Evolutionary conservation across 2,797 vertebrate genomes (phyloP).

Genomic region (Manis crassicaudata): DNA sequence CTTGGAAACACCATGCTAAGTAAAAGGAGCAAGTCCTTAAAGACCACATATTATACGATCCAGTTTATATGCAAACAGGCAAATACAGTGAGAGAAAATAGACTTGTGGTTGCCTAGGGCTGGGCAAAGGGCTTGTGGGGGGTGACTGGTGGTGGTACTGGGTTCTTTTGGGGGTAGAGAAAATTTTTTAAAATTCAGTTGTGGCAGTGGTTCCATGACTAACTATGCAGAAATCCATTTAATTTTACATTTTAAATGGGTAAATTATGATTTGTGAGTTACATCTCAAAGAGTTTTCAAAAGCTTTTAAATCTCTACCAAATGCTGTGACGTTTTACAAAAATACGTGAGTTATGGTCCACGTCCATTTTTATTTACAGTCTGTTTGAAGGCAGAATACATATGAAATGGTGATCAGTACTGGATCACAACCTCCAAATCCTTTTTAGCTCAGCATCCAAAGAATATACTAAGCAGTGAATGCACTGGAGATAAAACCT

Average conservation of each 20-base stretch:
- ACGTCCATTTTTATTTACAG: not conserved
- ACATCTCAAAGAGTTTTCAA: not conserved
- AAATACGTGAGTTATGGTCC: not conserved
- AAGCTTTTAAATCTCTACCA: not conserved
- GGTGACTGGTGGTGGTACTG: not conserved
- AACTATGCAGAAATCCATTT: not conserved
- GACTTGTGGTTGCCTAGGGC: not conserved
- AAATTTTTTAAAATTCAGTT: not conserved
- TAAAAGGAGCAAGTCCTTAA: constrained; percentile 8
- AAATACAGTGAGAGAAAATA: not conserved
- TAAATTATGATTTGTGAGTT: not conserved
- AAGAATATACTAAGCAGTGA: not conserved
- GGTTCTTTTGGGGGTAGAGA: not conserved
- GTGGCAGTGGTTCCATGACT: not conserved
- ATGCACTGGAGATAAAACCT: not conserved
- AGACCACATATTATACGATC: not conserved
- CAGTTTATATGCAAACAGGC: not conserved
- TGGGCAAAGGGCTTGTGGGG: not conserved
- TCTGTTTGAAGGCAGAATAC: not conserved
- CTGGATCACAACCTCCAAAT: not conserved
- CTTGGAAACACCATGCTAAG: not conserved
- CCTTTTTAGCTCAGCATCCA: not conserved
- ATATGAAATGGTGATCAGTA: not conserved
- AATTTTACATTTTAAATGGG: not conserved
- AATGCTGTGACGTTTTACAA: not conserved